phyloP scores from a whole-genome alignment of 53 echinoderm and acorn worm genomes.

The Echinarachnius parma region DNA sequence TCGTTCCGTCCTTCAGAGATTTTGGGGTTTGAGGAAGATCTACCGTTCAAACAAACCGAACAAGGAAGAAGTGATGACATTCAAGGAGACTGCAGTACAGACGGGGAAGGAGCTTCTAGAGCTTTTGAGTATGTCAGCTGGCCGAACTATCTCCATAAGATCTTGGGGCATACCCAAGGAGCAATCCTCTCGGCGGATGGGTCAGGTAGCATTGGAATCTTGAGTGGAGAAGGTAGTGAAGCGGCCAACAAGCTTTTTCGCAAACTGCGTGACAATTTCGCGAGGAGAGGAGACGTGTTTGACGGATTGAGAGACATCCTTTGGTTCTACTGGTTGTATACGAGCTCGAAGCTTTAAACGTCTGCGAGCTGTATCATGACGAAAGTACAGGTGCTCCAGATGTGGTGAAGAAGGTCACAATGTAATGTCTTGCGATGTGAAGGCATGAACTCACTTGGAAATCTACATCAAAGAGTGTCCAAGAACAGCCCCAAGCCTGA shows the following conservation, averaged over 20 bases:
- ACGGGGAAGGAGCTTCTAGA: not conserved
- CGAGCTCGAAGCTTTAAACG: conserved; percentile 35
- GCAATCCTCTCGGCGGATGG: conserved; percentile 31
- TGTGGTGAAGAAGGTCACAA: conserved; percentile 13
- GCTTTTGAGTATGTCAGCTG: conserved; percentile 2
- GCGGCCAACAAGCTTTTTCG: conserved; percentile 56
- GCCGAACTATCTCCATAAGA: conserved; percentile 65
- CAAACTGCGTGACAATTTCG: not conserved
- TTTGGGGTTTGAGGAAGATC: not conserved
- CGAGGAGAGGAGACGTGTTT: not conserved
- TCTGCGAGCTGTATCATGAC: not conserved
- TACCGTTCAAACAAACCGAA: not conserved
- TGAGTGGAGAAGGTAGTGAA: conserved; percentile 58
- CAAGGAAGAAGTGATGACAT: not conserved
- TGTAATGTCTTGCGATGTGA: no score
- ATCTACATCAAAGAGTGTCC: no score
- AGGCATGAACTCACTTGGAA: no score
- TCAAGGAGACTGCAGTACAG: not conserved
- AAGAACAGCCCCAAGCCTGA: no score
- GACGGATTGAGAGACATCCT: conserved; percentile 39
- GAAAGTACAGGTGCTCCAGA: not conserved
- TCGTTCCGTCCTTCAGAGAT: no score
- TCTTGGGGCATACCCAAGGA: conserved; percentile 49
- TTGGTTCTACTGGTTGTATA: conserved; percentile 60
- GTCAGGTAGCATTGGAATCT: conserved; percentile 39